Conservation (phyloP, 2,113 vertebrate genomes). For the Mungos mungo region DNA sequence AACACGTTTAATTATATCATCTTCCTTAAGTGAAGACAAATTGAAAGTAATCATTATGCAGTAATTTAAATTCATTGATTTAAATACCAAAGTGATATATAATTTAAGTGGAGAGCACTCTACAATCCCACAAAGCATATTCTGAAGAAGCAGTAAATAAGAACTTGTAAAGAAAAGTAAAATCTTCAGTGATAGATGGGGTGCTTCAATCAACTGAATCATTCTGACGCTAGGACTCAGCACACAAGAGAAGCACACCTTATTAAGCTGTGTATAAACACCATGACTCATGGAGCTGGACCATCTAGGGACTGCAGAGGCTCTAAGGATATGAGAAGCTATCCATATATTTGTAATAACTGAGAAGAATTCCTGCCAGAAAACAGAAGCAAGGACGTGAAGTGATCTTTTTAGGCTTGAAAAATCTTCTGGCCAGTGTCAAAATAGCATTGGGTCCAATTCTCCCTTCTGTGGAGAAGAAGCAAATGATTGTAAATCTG, state of each 20-base stretch:
- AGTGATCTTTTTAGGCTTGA: not conserved
- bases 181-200: constrained; percentile 43
- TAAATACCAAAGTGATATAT: constrained; percentile 70
- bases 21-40: constrained; percentile 64
- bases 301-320: not conserved
- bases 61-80: constrained; percentile 75
- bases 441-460: not conserved
- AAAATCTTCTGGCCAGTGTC: constrained; percentile 4
- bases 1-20: constrained; percentile 68
- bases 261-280: not conserved
- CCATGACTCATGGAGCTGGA: not conserved
- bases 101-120: constrained; percentile 44
- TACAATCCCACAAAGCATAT: not conserved
- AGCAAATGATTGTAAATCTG: not conserved
- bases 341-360: not conserved
- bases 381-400: not conserved
- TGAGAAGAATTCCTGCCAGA: not conserved
- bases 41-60: constrained; percentile 69
- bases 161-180: constrained; percentile 23
- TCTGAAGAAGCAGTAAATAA: constrained; percentile 53
- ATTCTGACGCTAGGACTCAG: not conserved
- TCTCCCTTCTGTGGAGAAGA: not conserved
- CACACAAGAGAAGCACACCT: not conserved
- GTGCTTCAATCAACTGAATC: constrained; percentile 44
- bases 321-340: not conserved